phyloP scores from a whole-genome alignment of 2,797 vertebrate genomes.

The Sebastes reedi region DNA sequence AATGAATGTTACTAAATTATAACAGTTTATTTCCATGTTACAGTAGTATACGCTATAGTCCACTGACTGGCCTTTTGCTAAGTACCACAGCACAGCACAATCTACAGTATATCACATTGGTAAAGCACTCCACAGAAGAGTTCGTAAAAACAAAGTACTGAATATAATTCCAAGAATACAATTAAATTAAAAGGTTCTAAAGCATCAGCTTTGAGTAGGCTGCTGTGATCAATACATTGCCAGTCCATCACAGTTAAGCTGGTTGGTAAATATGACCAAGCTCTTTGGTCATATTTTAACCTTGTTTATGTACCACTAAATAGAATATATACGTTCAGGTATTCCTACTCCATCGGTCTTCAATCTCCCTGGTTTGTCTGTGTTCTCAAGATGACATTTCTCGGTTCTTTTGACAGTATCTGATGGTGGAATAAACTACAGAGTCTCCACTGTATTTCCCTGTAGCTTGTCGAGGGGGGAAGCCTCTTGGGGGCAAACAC shows the following conservation, averaged over 20 bases:
- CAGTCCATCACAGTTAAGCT: too few relatives aligned
- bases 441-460: not conserved
- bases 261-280: too few relatives aligned
- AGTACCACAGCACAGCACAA: not conserved
- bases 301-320: not conserved
- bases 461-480: not conserved
- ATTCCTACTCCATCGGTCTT: not conserved
- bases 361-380: not conserved
- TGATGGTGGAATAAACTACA: slow-evolving; percentile 31
- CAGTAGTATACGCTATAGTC: not conserved
- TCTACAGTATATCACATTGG: not conserved
- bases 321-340: not conserved
- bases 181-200: too few relatives aligned
- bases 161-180: too few relatives aligned
- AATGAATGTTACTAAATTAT: not conserved
- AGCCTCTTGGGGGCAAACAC: not conserved
- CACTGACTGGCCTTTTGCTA: not conserved
- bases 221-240: too few relatives aligned
- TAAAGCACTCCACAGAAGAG: not conserved
- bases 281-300: not conserved
- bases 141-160: too few relatives aligned
- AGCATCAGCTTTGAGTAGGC: too few relatives aligned
- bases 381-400: rapidly evolving
- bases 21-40: not conserved
- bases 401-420: not conserved